These are phyloP conservation scores for Cryptomyrus ogoouensis DNA, from an alignment of 2,113 vertebrate species.

Conservation along the genomic window DNA sequence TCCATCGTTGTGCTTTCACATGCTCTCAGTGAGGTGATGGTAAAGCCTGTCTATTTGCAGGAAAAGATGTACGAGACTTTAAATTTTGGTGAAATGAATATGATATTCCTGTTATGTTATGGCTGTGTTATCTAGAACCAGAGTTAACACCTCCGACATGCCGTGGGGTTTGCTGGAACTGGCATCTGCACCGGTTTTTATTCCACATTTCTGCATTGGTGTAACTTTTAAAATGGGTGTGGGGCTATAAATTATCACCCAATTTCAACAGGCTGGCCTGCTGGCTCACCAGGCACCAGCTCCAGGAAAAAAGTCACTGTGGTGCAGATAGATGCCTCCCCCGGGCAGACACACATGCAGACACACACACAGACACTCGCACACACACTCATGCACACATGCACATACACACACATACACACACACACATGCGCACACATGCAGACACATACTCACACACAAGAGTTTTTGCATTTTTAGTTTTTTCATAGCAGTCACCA, in stretches of 20 bases:
- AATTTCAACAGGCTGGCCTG: not conserved
- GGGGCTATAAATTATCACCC: not conserved
- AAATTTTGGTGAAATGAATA: not conserved
- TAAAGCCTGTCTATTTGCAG: not conserved
- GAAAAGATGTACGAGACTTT: not conserved
- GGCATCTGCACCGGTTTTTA: not conserved
- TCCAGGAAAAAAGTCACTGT: not conserved
- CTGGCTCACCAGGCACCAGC: not conserved
- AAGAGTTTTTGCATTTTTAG: too few relatives aligned
- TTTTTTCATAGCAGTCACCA: too few relatives aligned
- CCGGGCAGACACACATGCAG: too few relatives aligned
- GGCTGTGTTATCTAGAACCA: not conserved
- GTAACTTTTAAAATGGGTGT: not conserved
- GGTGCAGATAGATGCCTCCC: not conserved
- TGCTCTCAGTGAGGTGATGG: not conserved
- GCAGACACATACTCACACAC: too few relatives aligned
- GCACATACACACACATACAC: too few relatives aligned
- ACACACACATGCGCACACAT: too few relatives aligned
- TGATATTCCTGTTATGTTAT: not conserved
- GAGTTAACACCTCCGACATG: not conserved
- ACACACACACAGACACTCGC: too few relatives aligned
- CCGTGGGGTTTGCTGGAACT: not conserved
- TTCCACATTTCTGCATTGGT: not conserved
- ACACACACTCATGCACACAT: too few relatives aligned
- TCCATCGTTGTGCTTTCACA: not conserved